These are phyloP conservation scores for Tachysurus fulvidraco DNA, from an alignment of 2,113 vertebrate species.

Conservation along the genomic window DNA sequence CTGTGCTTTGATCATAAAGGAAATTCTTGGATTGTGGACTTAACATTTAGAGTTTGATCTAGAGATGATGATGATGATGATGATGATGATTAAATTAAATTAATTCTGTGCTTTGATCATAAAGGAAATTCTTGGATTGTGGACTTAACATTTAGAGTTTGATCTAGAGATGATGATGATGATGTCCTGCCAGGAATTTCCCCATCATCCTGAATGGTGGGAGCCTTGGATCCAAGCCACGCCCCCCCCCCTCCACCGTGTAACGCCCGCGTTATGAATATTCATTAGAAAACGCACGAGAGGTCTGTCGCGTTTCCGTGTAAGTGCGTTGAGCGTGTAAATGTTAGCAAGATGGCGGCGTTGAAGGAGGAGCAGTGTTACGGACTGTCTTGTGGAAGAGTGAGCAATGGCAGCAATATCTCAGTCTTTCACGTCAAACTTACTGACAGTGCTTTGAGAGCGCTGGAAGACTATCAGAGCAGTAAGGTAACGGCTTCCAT, in stretches of 20 bases:
- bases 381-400: slow-evolving; percentile 94
- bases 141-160: not conserved
- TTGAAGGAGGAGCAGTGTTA: slow-evolving; percentile 94
- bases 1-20: not conserved
- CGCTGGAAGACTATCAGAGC: slow-evolving; percentile 87
- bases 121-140: no score
- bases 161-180: not conserved
- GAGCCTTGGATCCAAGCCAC: not conserved
- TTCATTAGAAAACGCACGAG: slow-evolving; percentile 65
- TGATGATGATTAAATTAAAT: no score
- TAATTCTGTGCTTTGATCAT: no score
- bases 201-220: not conserved
- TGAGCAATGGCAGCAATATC: slow-evolving; percentile 86
- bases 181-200: not conserved
- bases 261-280: slow-evolving; percentile 70
- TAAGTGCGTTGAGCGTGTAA: slow-evolving; percentile 73
- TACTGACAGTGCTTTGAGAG: slow-evolving; percentile 89
- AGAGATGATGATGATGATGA: no score
- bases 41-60: no score
- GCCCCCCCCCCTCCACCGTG: slow-evolving; percentile 47
- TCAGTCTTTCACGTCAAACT: slow-evolving; percentile 95
- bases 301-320: slow-evolving; percentile 66
- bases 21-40: no score
- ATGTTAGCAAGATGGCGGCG: slow-evolving; percentile 96
- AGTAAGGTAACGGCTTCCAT: slow-evolving; percentile 77